Percentiles rank a stretch among this genome's conserved stretches.
These are phyloP conservation scores for Sylvicola fuscatus DNA, from an alignment of 2,888 invertebrate species.

Conservation along the genomic window DNA sequence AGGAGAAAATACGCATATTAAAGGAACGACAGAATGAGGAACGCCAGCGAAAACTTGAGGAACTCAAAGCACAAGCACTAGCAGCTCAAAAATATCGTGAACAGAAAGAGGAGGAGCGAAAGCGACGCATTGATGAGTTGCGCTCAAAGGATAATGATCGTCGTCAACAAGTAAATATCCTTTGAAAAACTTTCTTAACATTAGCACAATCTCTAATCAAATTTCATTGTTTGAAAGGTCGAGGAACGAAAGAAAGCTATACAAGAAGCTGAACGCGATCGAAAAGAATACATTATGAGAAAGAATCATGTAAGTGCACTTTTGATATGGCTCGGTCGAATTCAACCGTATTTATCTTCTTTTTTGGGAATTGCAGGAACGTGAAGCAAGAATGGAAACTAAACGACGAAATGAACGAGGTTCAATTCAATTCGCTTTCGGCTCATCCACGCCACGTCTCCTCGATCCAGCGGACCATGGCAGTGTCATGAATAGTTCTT, in stretches of 20 bases:
- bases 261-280: constrained; percentile 71
- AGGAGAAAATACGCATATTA: constrained; percentile 49
- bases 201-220: too few relatives aligned
- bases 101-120: constrained; percentile 69
- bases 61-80: constrained; percentile 71
- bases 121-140: constrained; percentile 64
- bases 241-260: constrained; percentile 79
- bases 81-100: constrained; percentile 78
- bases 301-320: constrained; percentile 57
- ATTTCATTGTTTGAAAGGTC: constrained; percentile 29
- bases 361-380: constrained; percentile 28
- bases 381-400: constrained; percentile 61
- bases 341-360: constrained; percentile 3
- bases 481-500: constrained; percentile 25
- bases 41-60: constrained; percentile 70
- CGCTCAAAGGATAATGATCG: constrained; percentile 56
- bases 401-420: constrained; percentile 58
- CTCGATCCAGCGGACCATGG: constrained; percentile 63
- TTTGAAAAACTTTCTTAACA: not conserved
- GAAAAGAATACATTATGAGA: constrained; percentile 66
- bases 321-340: too few relatives aligned
- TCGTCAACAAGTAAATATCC: constrained; percentile 24
- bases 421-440: constrained; percentile 68
- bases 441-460: constrained; percentile 76
- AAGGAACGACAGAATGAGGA: constrained; percentile 80